Percentiles rank a stretch among this genome's conserved stretches.
Evolutionary conservation across 2,113 vertebrate species (phyloP).

Genomic region (Sphaerodactylus townsendi): DNA sequence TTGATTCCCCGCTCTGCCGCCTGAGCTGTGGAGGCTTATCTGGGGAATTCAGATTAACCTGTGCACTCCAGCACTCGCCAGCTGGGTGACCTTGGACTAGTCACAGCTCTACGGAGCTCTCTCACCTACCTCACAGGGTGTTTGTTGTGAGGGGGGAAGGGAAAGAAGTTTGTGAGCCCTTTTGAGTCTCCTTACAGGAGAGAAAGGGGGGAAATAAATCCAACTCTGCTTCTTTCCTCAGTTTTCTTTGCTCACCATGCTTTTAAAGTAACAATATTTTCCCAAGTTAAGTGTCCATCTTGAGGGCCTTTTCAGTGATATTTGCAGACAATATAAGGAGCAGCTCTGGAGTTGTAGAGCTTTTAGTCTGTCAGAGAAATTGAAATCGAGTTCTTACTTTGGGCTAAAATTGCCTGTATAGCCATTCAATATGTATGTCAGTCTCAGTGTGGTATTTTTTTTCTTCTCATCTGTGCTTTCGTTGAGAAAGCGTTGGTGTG

Average conservation of each 20-base stretch:
- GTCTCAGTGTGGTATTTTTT: constrained; percentile 9
- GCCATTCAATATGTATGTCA: not conserved
- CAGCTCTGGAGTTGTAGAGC: constrained; percentile 14
- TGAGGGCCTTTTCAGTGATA: not conserved
- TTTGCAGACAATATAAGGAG: constrained; percentile 16
- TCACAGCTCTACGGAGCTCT: too few relatives aligned
- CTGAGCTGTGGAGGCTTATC: too few relatives aligned
- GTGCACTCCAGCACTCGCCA: too few relatives aligned
- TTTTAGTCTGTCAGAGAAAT: constrained; percentile 21
- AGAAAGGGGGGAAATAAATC: too few relatives aligned
- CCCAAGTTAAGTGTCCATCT: constrained; percentile 35
- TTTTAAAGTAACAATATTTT: constrained; percentile 32
- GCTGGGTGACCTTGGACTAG: too few relatives aligned
- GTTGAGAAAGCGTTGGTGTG: constrained; percentile 35
- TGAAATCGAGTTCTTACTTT: not conserved
- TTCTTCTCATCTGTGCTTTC: constrained; percentile 39
- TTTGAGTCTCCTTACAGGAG: too few relatives aligned
- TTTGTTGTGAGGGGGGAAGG: too few relatives aligned
- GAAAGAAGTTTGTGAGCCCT: too few relatives aligned
- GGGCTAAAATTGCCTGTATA: constrained; percentile 24
- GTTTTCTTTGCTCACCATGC: constrained; percentile 50
- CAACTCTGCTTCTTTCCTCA: constrained; percentile 27
- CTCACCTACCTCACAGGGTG: too few relatives aligned
- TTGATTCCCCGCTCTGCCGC: too few relatives aligned
- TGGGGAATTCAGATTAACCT: too few relatives aligned